Evolutionary conservation across 1,140 invertebrate genomes (phyloP), one percentile per base, ranked within the genome.

Genomic region (Pinna nobilis): DNA sequence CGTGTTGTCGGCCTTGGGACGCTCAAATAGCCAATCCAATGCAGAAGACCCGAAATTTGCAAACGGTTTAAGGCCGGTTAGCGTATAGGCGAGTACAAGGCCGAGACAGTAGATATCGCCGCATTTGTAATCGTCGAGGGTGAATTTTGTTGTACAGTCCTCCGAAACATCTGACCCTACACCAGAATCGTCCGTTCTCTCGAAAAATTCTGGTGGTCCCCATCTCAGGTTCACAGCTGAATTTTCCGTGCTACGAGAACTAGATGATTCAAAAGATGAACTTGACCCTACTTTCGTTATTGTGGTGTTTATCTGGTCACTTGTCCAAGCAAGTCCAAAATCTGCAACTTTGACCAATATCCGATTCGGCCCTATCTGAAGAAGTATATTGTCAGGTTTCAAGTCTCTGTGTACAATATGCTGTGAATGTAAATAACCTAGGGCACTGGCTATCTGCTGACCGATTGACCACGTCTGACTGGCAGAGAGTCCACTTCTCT

Each of bases 381-480:
- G 20, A 15, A 66, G 50, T 32, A 64, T 70, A 37, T 76, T 99
- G 87, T 99, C 98, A 3, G 98, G 98, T 79, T 92, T 92, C 59
- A 91, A 89, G 74, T 91, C 90, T 30, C 86, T 91, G 90, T 99
- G 97, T 90, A 98, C 98, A 86, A 99, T 98, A 44, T 97, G 97
- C 95, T 99, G 25, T 3, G 44, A 63, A 33, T 76, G 74, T 6
- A 76, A 50, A 39, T 76, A 76, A 23, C 37, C 25, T 11, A 76
- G 32, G 20, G 74, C 74, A 60, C 74, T 76, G 3, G 37, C 35
- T 25, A 76, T 61, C 44, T 76, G 74, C 33, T 70, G 55, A 23
- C 67, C 74, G 3, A 76, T 50, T 18, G 15, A n/a, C 74, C 74
- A 77, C 4, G 44, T 51, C 32, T 64, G 60, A 50, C 39, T 30